phyloP scores from a whole-genome alignment of 2,888 invertebrate species.

The Microdon myrmicae region DNA sequence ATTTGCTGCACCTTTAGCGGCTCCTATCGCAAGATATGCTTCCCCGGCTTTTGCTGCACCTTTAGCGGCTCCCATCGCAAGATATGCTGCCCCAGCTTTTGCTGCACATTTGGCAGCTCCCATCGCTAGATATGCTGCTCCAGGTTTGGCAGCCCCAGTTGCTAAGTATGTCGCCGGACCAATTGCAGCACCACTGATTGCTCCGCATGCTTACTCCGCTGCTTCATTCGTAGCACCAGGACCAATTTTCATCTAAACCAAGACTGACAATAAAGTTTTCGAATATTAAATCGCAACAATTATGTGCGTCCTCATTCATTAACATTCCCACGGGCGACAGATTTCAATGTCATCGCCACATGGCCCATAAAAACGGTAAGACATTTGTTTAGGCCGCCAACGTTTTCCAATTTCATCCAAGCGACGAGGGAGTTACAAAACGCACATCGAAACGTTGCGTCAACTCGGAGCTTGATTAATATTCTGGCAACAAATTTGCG shows the following conservation, averaged over 20 bases:
- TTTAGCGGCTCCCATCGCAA: constrained; percentile 56
- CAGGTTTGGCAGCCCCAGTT: constrained; percentile 17
- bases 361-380: constrained; percentile 16
- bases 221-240: constrained; percentile 27
- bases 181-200: constrained; percentile 1
- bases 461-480: constrained; percentile 17
- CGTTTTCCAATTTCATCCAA: constrained; percentile 7
- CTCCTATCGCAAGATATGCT: constrained; percentile 11
- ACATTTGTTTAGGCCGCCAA: constrained; percentile 19
- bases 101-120: constrained; percentile 61
- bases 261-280: constrained; percentile 32
- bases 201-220: constrained; percentile 17
- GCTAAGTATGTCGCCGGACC: constrained; percentile 21
- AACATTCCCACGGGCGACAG: constrained; percentile 4
- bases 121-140: constrained; percentile 56
- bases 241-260: constrained; percentile 22
- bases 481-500: constrained; percentile 21
- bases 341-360: constrained; percentile 33
- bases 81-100: constrained; percentile 67
- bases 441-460: constrained; percentile 21
- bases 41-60: constrained; percentile 18
- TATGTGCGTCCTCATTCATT: neutral
- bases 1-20: constrained; percentile 7
- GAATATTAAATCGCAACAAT: neutral
- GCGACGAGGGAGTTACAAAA: constrained; percentile 13